A percentile compares a stretch with the other conserved stretches of the same genome.
Conservation (phyloP, 92 coral and sea anemone genomes). For the Scolanthus callimorphus region DNA sequence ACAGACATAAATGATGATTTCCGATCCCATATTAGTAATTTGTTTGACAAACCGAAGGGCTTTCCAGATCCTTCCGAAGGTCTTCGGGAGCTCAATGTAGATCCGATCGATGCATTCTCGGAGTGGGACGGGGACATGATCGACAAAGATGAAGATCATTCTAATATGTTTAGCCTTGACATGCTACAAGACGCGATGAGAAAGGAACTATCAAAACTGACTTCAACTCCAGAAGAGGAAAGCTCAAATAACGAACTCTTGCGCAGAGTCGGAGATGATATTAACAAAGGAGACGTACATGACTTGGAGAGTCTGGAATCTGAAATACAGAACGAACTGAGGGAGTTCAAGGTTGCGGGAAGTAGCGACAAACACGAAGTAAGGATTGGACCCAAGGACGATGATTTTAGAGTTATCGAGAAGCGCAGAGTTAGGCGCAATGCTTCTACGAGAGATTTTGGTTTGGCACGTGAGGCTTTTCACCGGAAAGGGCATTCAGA, state of each 20-base stretch:
- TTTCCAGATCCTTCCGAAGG: background rate
- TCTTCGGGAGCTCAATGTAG: no score
- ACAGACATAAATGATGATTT: no score
- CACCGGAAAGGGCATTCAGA: background rate
- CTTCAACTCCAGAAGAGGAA: constrained; percentile 13
- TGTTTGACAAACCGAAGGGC: no score
- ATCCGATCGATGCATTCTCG: no score
- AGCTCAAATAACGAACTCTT: constrained; percentile 26
- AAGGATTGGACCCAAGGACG: background rate
- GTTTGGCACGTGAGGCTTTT: background rate
- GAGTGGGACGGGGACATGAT: background rate
- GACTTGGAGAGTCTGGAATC: constrained; percentile 57
- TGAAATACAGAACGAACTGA: constrained; percentile 28
- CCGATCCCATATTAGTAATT: no score
- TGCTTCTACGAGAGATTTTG: no score
- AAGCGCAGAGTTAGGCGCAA: background rate
- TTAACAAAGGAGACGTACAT: constrained; percentile 47
- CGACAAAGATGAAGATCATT: background rate
- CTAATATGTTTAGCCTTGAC: background rate
- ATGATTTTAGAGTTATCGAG: background rate
- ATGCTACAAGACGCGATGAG: constrained; percentile 18
- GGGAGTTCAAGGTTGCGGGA: background rate
- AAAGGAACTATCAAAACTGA: constrained; percentile 21
- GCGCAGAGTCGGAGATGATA: constrained; percentile 61
- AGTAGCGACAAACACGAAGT: background rate